Conservation (phyloP, 2,797 vertebrate genomes). For the Antennarius maculatus region DNA sequence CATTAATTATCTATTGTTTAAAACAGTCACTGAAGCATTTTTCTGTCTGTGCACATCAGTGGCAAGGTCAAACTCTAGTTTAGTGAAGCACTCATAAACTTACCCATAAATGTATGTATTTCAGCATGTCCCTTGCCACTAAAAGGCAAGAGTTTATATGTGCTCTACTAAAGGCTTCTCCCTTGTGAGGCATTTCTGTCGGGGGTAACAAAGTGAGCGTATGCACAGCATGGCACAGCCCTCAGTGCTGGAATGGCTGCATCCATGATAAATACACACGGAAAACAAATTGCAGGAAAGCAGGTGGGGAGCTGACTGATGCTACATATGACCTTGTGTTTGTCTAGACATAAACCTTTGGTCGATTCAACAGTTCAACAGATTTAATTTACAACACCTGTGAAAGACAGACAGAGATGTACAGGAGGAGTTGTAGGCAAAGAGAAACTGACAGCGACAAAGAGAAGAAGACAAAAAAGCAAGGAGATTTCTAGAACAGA, state of each 20-base stretch:
- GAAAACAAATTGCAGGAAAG: conserved; percentile 58
- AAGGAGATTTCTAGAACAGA: conserved; percentile 27
- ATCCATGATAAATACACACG: conserved; percentile 68
- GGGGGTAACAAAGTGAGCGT: conserved; percentile 72
- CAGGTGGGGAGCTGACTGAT: conserved; percentile 54
- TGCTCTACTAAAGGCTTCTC: conserved; percentile 73
- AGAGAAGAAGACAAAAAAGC: conserved; percentile 30
- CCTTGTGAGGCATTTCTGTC: conserved; percentile 72
- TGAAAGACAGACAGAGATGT: conserved; percentile 31
- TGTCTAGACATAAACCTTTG: conserved; percentile 54
- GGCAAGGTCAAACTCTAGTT: conserved; percentile 72
- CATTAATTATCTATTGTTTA: conserved; percentile 64
- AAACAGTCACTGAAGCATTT: conserved; percentile 50
- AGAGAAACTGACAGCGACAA: conserved; percentile 9
- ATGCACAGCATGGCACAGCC: conserved; percentile 61
- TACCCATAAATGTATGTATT: conserved; percentile 66
- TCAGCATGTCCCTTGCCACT: conserved; percentile 67
- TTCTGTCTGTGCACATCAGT: conserved; percentile 8
- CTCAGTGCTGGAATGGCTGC: conserved; percentile 55
- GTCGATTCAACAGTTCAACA: conserved; percentile 47
- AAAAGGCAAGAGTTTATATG: conserved; percentile 73
- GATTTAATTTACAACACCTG: conserved; percentile 54
- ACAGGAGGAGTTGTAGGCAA: conserved; percentile 6
- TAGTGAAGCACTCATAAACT: conserved; percentile 51
- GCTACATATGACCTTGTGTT: conserved; percentile 60